phyloP scores from a whole-genome alignment of 2,888 invertebrate genomes.

The Eristalinus aeneus region DNA sequence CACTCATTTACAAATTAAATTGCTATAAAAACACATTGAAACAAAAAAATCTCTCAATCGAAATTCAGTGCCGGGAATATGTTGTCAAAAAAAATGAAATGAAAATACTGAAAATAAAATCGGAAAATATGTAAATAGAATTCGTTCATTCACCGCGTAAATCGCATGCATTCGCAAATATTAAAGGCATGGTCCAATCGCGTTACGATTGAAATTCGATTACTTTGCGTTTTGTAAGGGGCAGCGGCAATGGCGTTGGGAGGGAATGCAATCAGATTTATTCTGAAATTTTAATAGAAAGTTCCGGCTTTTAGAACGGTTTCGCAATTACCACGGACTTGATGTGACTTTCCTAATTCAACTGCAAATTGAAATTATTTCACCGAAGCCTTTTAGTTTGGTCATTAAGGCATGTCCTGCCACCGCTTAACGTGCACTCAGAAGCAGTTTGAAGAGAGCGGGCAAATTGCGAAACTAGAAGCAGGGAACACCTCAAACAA shows the following conservation, averaged over 20 bases:
- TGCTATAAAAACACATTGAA: not conserved
- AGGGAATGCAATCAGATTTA: constrained; percentile 39
- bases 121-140: constrained; percentile 34
- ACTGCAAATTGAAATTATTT: not conserved
- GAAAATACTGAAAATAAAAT: not conserved
- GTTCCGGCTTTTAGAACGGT: not conserved
- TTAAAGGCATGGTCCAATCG: constrained; percentile 33
- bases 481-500: not conserved
- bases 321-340: not conserved
- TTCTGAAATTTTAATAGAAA: constrained; percentile 59
- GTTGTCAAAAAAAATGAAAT: not conserved
- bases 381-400: not conserved
- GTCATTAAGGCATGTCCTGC: no score
- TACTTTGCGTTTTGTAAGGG: constrained; percentile 30
- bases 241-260: constrained; percentile 19
- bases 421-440: no score
- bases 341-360: not conserved
- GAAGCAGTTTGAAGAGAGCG: no score
- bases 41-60: not conserved
- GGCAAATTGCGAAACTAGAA: no score
- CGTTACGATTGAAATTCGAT: constrained; percentile 56
- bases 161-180: constrained; percentile 32
- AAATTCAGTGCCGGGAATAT: not conserved
- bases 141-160: constrained; percentile 34
- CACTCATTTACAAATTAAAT: not conserved